Base-by-base conservation (phyloP, 2,888 invertebrate species). In the Oeneis ivallda region DNA sequence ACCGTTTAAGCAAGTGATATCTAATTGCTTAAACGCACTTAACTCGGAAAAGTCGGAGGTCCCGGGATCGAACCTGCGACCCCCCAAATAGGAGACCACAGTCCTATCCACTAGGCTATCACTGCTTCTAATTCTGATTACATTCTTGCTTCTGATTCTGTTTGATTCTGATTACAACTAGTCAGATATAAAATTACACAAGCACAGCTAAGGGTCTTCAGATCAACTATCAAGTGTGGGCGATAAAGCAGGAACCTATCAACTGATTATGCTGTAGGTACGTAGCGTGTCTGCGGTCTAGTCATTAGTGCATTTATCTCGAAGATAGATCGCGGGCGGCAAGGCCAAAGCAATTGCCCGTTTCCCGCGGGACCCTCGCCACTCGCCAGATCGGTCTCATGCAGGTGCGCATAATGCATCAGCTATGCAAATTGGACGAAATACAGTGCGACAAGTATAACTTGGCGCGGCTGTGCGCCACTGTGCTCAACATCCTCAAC, bases 321-420 rank as follows among this genome's bases (percentile, higher is more conserved):
- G 70, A 68, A 72, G 71, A 71, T 69, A 65, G 71, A 69, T 70
- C 71, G 58, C 64, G 60, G 63, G 64, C 69, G 72, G 70, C 76
- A 76, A 78, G 78, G 78, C 71, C 76, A 68, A 71, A 76, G 74
- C 75, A 77, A 78, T 78, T 75, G 75, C 64, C 47, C 67, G 67
- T 72, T 70, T 75, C 76, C 75, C 75, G 75, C 71, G 71, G 75
- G 75, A 75, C 66, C 71, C 72, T 67, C 62, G 66, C 69, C 67
- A 67, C 6, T 39, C 54, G 10, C 54, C 56, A 66, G 69, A 67
- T 66, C 57, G 52, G 52, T 11, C 43, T 26, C 59, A 63, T 61
- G 45, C 54, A 52, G 62, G 66, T 70, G 66, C 26, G 45, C 9
- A 2, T 17, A 9, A 9, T 45, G 15, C 11, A 13, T 13, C 41